phyloP scores from a whole-genome alignment of 1,140 invertebrate genomes.

The Macrostomum lignano region DNA sequence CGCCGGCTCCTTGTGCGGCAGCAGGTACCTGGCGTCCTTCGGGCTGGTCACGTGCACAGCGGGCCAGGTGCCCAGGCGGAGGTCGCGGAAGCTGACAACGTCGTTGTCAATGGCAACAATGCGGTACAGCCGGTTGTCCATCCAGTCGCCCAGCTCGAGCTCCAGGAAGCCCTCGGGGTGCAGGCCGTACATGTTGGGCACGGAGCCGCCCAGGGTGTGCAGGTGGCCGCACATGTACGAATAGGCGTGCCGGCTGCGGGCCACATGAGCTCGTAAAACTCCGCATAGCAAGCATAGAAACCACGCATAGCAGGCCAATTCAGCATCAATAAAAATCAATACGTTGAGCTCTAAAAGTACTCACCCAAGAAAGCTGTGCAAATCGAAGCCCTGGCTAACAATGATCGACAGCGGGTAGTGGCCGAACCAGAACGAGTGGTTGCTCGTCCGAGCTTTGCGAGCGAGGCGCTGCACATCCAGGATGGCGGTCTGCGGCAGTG shows the following conservation, averaged over 20 bases:
- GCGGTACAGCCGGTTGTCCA: slow-evolving; percentile 54
- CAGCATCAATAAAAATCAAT: background rate
- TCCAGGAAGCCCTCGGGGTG: slow-evolving; percentile 54
- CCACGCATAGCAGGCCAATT: background rate
- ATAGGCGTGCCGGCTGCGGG: slow-evolving; percentile 24
- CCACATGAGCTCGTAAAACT: background rate
- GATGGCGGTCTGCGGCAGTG: too few species aligned
- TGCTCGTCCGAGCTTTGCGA: slow-evolving; percentile 28
- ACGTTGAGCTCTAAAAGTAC: slow-evolving; percentile 1
- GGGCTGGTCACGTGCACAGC: slow-evolving; percentile 58
- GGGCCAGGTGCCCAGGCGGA: slow-evolving; percentile 40
- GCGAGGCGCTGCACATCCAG: too few species aligned
- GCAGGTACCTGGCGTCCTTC: slow-evolving; percentile 42
- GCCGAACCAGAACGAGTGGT: slow-evolving; percentile 48
- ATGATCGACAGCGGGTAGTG: slow-evolving; percentile 74
- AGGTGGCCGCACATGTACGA: slow-evolving; percentile 72
- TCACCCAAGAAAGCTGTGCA: slow-evolving; percentile 16
- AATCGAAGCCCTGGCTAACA: slow-evolving; percentile 33
- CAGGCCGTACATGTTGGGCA: slow-evolving; percentile 55
- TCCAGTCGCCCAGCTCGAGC: slow-evolving; percentile 71
- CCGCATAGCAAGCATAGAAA: background rate
- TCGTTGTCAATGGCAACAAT: slow-evolving; percentile 58
- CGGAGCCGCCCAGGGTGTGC: slow-evolving; percentile 46
- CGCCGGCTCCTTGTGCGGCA: slow-evolving; percentile 48
- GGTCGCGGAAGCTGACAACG: slow-evolving; percentile 55